Percentiles rank a stretch among this genome's conserved stretches.
These are phyloP conservation scores for Frankliniella intonsa DNA, from an alignment of 2,888 invertebrate genomes.

Conservation along the genomic window DNA sequence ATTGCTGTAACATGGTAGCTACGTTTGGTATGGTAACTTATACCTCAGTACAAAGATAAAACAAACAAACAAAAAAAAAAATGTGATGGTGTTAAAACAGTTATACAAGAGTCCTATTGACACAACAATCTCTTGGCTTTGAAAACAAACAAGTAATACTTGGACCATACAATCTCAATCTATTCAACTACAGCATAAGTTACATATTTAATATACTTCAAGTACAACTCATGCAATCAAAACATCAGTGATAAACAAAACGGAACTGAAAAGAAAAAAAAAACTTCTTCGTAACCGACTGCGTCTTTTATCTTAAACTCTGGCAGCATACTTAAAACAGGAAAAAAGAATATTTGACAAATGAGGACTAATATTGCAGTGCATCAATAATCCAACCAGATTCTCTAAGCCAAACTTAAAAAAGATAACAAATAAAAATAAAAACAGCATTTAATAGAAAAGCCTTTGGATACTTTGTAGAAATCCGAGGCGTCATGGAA, in stretches of 20 bases:
- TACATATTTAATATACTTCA: neutral
- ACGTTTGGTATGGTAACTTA: conserved; percentile 13
- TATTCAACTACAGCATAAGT: neutral
- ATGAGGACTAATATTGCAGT: conserved; percentile 26
- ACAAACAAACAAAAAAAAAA: neutral
- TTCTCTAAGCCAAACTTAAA: conserved; percentile 25
- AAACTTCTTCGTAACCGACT: conserved; percentile 25
- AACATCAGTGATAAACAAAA: conserved; percentile 25
- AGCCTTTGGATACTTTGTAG: conserved; percentile 18
- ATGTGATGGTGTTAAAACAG: conserved; percentile 18
- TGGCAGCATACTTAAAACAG: conserved; percentile 26
- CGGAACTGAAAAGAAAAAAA: neutral
- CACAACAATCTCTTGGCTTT: conserved; percentile 14
- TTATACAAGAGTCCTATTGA: conserved; percentile 17
- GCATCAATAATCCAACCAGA: conserved; percentile 23
- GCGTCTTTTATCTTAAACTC: conserved; percentile 26
- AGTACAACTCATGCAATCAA: conserved; percentile 25
- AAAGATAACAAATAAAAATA: conserved; percentile 26
- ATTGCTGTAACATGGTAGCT: neutral
- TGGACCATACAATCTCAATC: conserved; percentile 22
- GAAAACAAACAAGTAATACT: conserved; percentile 25
- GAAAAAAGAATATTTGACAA: conserved; percentile 19
- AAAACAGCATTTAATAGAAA: conserved; percentile 27
- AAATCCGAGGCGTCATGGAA: conserved; percentile 22
- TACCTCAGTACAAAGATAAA: conserved; percentile 24